Base-by-base conservation (phyloP, 2,888 invertebrate species). In the Steromphala cineraria region DNA sequence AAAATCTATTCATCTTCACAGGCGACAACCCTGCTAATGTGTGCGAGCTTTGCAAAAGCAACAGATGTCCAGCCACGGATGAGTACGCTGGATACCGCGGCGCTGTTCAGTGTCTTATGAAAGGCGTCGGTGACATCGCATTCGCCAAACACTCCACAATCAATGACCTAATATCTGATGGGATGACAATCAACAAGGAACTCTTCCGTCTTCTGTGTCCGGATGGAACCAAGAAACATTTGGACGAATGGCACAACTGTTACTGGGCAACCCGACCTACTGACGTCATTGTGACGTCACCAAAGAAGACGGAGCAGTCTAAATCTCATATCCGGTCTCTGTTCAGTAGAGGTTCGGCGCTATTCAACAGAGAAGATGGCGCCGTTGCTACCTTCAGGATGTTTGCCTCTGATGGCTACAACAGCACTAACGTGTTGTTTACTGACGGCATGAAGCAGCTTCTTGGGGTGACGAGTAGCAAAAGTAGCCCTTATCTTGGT, bases 181-280 rank as follows among this genome's bases (percentile, higher is more conserved):
- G 40, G n/a, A 0, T 13, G 10, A 56, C 53, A 0, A 53, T 81
- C 28, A 46, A 62, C 31, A 80, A 75, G 74, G 79, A 79, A 81
- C 98, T 98, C 93, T 96, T 97, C 93, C 97, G 98, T 93, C 94
- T 98, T 31, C 94, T 98, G 3, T 98, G 98, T 92, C 96, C 97
- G 0, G 97, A 98, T 92, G 98, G 97, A 95, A 94, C 97, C 0
- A 95, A 98, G 40, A 96, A 96, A 0, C 95, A 96, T 81, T 95
- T 96, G 77, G 95, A 95, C 76, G 96, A 97, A 71, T 98, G 97
- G 92, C 94, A 95, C 80, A 94, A 95, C 71, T 98, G 98, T 91
- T 97, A 98, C 94, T 94, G 98, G 82, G 98, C 98, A 31, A 96
- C 96, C 92, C 97, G 98, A 0, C 96, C 94, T 0, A 96, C 98